phyloP scores from a whole-genome alignment of 2,888 invertebrate genomes.

The Chloromyia formosa region DNA sequence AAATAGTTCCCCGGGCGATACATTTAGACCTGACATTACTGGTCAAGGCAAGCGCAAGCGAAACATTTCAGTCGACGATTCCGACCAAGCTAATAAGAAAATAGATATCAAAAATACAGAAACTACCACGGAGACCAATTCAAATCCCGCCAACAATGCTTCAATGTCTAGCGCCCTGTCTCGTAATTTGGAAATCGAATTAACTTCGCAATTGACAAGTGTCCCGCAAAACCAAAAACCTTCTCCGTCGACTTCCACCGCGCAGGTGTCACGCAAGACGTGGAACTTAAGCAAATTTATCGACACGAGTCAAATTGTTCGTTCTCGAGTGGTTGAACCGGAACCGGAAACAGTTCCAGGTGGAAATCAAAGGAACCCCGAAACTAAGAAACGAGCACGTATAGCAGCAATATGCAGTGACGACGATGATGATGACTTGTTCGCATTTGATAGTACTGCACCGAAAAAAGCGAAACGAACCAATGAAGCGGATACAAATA shows the following conservation, averaged over 20 bases:
- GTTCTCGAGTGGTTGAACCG: background rate
- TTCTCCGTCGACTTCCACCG: background rate
- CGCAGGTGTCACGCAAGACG: background rate
- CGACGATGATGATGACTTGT: conserved; percentile 45
- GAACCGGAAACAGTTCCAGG: background rate
- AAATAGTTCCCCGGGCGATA: background rate
- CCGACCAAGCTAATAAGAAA: background rate
- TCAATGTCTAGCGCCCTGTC: background rate
- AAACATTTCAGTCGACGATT: background rate
- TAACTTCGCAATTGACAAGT: background rate
- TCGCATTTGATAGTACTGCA: conserved; percentile 39
- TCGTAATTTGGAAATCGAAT: conserved; percentile 4
- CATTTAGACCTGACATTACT: background rate
- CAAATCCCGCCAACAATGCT: conserved; percentile 9
- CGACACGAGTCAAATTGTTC: conserved; percentile 40
- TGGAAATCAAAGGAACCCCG: background rate
- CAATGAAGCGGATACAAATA: background rate
- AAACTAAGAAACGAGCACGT: conserved; percentile 31
- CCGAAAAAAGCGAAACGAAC: conserved; percentile 7
- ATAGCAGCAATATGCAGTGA: conserved; percentile 39
- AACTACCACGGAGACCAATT: conserved; percentile 46
- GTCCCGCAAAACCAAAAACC: background rate
- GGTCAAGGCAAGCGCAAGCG: conserved; percentile 17
- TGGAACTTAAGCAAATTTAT: conserved; percentile 43
- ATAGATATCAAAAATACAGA: conserved; percentile 33